Conservation (phyloP, 1,140 invertebrate species). For the Caenorhabditis brenneri region DNA sequence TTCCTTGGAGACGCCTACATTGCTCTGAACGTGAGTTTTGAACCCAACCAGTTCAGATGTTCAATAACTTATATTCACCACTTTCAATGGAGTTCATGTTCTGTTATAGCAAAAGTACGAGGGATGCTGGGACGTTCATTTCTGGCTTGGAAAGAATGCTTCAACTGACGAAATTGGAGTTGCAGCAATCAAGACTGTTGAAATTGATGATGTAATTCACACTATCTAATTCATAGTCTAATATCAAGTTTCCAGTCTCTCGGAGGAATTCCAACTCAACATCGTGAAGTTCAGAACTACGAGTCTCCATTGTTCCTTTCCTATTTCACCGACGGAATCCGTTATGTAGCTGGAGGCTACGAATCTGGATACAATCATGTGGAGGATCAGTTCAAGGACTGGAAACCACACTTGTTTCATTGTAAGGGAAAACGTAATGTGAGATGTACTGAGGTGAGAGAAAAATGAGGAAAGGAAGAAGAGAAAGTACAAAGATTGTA, state of each 20-base stretch:
- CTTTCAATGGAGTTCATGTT: too few relatives aligned
- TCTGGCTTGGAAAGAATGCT: conserved; percentile 84
- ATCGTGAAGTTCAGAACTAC: conserved; percentile 80
- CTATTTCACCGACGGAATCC: conserved; percentile 80
- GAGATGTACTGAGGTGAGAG: conserved; percentile 78
- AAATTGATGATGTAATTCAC: conserved; percentile 78
- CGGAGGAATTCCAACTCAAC: conserved; percentile 84
- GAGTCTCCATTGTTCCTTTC: conserved; percentile 82
- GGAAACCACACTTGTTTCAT: conserved; percentile 81
- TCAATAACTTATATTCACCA: too few relatives aligned
- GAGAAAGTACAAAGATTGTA: conserved; percentile 65
- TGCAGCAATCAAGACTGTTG: conserved; percentile 84
- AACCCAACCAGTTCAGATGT: too few relatives aligned
- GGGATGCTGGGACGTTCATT: conserved; percentile 83
- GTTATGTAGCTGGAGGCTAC: conserved; percentile 82
- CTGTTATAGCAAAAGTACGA: conserved; percentile 66
- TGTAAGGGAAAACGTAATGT: conserved; percentile 88
- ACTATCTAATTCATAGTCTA: not conserved
- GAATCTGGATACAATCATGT: conserved; percentile 85
- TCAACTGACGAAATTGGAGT: conserved; percentile 81
- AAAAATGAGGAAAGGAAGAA: not conserved
- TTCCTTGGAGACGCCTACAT: conserved; percentile 88
- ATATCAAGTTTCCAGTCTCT: conserved; percentile 74
- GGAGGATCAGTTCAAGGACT: conserved; percentile 77
- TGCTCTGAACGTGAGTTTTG: conserved; percentile 82